These are phyloP conservation scores for Stegastes partitus DNA, from an alignment of 2,113 vertebrate species.

Conservation along the genomic window DNA sequence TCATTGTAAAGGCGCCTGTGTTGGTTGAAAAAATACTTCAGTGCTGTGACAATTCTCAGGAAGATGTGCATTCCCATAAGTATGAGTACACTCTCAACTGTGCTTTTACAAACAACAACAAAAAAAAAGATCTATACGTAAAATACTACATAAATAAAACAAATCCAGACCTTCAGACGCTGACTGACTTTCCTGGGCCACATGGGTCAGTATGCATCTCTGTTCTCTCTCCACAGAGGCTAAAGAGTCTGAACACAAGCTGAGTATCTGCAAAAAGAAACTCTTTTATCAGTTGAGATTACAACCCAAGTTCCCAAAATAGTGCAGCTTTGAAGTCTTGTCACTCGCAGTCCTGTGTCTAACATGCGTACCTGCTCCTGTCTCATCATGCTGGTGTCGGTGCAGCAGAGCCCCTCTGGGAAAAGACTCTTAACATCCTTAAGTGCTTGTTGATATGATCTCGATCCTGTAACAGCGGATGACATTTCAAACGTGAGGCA, in stretches of 20 bases:
- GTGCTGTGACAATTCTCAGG: background rate
- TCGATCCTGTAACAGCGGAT: conserved; percentile 72
- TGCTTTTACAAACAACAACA: background rate
- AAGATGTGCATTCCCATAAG: background rate
- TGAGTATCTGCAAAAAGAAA: conserved; percentile 46
- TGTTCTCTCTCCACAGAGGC: conserved; percentile 43
- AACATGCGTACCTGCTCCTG: conserved; percentile 76
- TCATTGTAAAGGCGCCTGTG: conserved; percentile 3
- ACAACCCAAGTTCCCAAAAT: background rate
- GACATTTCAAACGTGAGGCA: conserved; percentile 1
- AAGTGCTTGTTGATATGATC: conserved; percentile 76
- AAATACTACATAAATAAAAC: background rate
- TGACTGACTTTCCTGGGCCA: background rate
- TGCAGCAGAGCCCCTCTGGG: conserved; percentile 81
- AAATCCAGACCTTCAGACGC: conserved; percentile 29
- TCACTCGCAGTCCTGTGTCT: background rate
- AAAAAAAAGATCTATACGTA: no score
- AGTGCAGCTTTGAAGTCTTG: background rate
- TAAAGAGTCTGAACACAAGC: conserved; percentile 53
- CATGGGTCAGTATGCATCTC: conserved; percentile 17
- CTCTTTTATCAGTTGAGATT: background rate
- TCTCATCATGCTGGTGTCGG: conserved; percentile 59
- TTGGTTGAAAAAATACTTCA: conserved; percentile 2
- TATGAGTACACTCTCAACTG: background rate
- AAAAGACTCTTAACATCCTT: conserved; percentile 82